Evolutionary conservation across 2,888 invertebrate genomes (phyloP).

Genomic region (Sarcophaga rosellei): DNA sequence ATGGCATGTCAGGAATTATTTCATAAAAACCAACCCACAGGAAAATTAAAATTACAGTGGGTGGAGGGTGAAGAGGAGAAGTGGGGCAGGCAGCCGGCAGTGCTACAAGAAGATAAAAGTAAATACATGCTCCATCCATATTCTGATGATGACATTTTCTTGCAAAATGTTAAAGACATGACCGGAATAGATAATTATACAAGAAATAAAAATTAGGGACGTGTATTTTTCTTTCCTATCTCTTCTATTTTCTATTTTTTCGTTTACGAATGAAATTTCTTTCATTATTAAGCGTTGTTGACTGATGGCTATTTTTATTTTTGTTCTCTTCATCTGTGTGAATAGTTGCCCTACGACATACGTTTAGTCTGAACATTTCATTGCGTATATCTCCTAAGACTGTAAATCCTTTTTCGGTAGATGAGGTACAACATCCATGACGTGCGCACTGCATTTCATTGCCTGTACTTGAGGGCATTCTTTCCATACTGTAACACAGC

Average conservation of each 20-base stretch:
- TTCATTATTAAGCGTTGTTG: no score
- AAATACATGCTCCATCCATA: slow-evolving; percentile 34
- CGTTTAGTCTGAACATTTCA: no score
- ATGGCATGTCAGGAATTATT: slow-evolving; percentile 18
- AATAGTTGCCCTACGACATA: not conserved
- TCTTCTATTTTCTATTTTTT: no score
- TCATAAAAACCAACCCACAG: not conserved
- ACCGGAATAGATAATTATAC: slow-evolving; percentile 76
- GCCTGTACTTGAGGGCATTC: no score
- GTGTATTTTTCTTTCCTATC: not conserved
- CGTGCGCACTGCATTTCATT: no score
- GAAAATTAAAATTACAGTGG: no score
- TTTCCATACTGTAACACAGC: no score
- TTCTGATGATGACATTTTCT: slow-evolving; percentile 73
- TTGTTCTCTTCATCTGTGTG: not conserved
- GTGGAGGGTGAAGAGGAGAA: not conserved
- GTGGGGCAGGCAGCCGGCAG: not conserved
- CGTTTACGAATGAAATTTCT: no score
- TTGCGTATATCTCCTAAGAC: no score
- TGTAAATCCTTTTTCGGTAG: no score
- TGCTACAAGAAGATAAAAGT: not conserved
- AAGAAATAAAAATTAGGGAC: slow-evolving; percentile 39
- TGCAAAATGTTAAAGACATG: slow-evolving; percentile 74
- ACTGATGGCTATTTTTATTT: not conserved
- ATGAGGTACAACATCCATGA: no score